Conservation (phyloP, 2,113 vertebrate genomes). For the Theristicus caerulescens region DNA sequence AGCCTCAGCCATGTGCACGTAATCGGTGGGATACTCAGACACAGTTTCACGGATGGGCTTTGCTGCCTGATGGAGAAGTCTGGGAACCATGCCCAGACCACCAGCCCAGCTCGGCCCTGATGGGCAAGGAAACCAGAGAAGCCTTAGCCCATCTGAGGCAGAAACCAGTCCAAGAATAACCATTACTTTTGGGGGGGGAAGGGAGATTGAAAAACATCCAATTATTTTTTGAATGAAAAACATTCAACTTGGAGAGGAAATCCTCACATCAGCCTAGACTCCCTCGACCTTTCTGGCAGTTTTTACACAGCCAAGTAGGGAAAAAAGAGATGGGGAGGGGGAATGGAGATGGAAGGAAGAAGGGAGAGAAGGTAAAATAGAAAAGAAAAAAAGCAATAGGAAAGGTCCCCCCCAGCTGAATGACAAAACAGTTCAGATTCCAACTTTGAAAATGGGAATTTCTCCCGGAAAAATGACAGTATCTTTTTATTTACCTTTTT, state of each 20-base stretch:
- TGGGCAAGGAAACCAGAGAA: background rate
- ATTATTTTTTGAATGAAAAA: background rate
- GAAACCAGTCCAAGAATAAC: background rate
- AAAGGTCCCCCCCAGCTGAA: background rate
- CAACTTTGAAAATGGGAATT: background rate
- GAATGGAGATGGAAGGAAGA: background rate
- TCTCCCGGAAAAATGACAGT: conserved; percentile 4
- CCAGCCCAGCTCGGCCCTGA: background rate
- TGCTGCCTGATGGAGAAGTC: background rate
- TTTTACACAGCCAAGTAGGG: background rate
- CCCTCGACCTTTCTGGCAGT: background rate
- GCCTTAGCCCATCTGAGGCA: background rate
- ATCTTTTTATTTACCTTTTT: background rate
- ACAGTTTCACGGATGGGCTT: background rate
- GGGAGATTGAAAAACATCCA: background rate
- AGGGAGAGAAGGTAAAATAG: background rate
- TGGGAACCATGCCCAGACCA: background rate
- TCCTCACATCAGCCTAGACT: background rate
- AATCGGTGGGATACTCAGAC: background rate
- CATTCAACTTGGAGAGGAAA: background rate
- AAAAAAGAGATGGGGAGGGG: background rate
- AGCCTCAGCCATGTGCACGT: background rate
- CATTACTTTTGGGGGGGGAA: background rate
- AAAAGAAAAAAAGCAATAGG: background rate
- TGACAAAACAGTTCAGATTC: background rate